Evolutionary conservation across 2,888 invertebrate genomes (phyloP).

Genomic region (Amphipyra tragopoginis): DNA sequence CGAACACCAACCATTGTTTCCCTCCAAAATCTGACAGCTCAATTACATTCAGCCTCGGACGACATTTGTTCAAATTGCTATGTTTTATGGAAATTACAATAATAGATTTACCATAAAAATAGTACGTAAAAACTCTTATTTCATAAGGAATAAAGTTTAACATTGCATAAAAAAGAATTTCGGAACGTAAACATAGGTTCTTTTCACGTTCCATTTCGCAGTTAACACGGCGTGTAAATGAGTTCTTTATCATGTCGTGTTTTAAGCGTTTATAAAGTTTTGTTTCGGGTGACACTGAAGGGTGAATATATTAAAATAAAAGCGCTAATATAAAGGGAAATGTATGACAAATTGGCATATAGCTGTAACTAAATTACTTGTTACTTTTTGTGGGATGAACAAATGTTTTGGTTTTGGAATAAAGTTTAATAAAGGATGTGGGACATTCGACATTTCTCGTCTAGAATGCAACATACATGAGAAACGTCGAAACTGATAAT

Average conservation of each 20-base stretch:
- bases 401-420: slow-evolving; percentile 12
- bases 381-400: slow-evolving; percentile 1
- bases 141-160: slow-evolving; percentile 39
- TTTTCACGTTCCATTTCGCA: slow-evolving; percentile 85
- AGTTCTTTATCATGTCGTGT: slow-evolving; percentile 86
- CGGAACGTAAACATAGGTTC: slow-evolving; percentile 65
- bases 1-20: slow-evolving; percentile 66
- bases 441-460: too few relatives aligned
- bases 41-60: slow-evolving; percentile 80
- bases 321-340: slow-evolving; percentile 49
- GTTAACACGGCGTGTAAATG: slow-evolving; percentile 88
- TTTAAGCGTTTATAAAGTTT: slow-evolving; percentile 81
- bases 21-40: slow-evolving; percentile 85
- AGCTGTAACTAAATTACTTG: slow-evolving; percentile 38
- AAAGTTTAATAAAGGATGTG: too few relatives aligned
- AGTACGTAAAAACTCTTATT: slow-evolving; percentile 29
- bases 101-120: slow-evolving; percentile 14
- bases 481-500: too few relatives aligned
- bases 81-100: slow-evolving; percentile 69
- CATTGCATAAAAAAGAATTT: slow-evolving; percentile 45
- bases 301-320: slow-evolving; percentile 84
- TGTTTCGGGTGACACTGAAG: slow-evolving; percentile 72
- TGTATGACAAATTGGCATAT: slow-evolving; percentile 46
- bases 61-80: slow-evolving; percentile 88
- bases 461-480: too few relatives aligned